A percentile compares a stretch with the other conserved stretches of the same genome.
These are phyloP conservation scores for Palythoa grandiflora DNA, from an alignment of 92 coral and sea anemone species.

Conservation along the genomic window DNA sequence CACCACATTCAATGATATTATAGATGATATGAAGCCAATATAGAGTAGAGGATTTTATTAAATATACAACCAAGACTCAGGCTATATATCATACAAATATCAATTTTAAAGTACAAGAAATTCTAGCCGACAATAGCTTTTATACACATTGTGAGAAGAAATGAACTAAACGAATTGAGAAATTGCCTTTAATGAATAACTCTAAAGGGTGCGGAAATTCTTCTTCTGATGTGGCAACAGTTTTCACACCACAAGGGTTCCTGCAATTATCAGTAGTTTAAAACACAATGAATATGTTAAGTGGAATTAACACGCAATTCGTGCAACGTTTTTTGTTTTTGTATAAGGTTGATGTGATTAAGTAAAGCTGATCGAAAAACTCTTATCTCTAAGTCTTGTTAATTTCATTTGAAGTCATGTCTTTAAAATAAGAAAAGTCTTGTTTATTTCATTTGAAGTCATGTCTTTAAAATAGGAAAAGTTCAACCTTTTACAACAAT, in stretches of 20 bases:
- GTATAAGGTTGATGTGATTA: neutral
- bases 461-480: too few species aligned
- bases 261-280: constrained; percentile 1
- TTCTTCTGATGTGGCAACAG: neutral
- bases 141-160: too few species aligned
- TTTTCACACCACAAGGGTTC: neutral
- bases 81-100: too few species aligned
- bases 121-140: too few species aligned
- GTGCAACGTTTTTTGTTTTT: neutral
- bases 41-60: too few species aligned
- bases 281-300: neutral
- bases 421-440: too few species aligned
- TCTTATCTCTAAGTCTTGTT: neutral
- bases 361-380: neutral
- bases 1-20: too few species aligned
- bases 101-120: too few species aligned
- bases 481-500: too few species aligned
- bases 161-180: neutral
- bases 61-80: too few species aligned
- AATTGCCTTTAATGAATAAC: neutral
- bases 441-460: neutral
- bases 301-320: neutral
- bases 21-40: too few species aligned
- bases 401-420: neutral
- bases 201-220: constrained; percentile 5